Percentiles rank a stretch among this genome's conserved stretches.
Evolutionary conservation across 2,113 vertebrate genomes (phyloP).

Genomic region (Chionomys nivalis): DNA sequence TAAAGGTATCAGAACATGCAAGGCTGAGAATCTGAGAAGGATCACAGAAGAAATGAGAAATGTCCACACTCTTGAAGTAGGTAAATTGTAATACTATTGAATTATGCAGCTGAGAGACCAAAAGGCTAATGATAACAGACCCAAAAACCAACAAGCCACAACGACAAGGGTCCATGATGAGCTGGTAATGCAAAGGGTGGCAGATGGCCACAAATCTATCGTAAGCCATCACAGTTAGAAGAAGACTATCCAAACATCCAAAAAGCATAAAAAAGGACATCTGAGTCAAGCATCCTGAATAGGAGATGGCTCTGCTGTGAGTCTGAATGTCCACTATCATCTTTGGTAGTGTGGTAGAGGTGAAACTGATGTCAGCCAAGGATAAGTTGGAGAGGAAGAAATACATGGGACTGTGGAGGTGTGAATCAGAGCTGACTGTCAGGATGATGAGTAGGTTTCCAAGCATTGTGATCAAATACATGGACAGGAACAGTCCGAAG

Average conservation of each 20-base stretch:
- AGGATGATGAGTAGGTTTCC: neutral
- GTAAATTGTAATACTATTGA: neutral
- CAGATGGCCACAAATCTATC: constrained; percentile 48
- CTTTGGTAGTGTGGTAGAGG: neutral
- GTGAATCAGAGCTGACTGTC: neutral
- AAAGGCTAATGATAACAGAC: neutral
- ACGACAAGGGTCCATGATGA: neutral
- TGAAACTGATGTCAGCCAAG: neutral
- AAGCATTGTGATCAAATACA: neutral
- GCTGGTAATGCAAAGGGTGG: neutral
- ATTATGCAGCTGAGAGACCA: neutral
- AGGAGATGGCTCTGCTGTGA: neutral
- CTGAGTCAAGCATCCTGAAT: neutral
- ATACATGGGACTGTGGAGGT: neutral
- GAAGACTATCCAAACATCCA: constrained; percentile 29
- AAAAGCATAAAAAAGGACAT: constrained; percentile 38
- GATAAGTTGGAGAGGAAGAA: neutral
- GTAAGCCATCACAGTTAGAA: constrained; percentile 34
- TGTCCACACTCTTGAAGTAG: neutral
- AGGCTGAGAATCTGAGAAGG: neutral
- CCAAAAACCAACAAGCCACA: neutral
- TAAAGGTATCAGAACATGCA: neutral
- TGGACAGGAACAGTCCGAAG: neutral
- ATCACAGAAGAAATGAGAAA: constrained; percentile 47
- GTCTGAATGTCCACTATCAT: neutral